Evolutionary conservation across 2,888 invertebrate species (phyloP), one percentile per base, ranked within the genome.

Genomic region (Pegoplata infirma): DNA sequence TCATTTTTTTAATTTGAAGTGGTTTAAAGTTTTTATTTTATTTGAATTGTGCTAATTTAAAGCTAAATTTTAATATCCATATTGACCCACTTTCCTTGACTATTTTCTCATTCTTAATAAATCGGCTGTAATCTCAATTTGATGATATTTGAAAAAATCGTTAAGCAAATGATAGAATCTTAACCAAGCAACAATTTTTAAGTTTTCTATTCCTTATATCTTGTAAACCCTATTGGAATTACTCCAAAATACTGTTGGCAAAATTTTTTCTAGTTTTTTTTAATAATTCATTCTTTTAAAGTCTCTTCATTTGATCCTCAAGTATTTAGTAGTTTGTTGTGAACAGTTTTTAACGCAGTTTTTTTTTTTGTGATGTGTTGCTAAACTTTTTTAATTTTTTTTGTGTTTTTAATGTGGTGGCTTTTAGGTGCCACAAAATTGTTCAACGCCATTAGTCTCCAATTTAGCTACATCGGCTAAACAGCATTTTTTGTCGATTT

Each of bases 381-480:
- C 49, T 76, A 73, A 76, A 76, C 16, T 71, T 71, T 68, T 63
- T 40, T 61, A 47, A 8, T 56, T 51, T 58, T 55, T 74, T 67
- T 49, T 55, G 32, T 58, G 23, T 61, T 40, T 46, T 55, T 66
- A 16, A 58, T 73, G 67, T 58, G 55, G 74, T 75, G 63, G 75
- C 46, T 72, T 44, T 76, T 61, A 53, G 68, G 36, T 75, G 67
- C 75, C 77, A 66, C 68, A 74, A 75, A 53, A 53, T 69, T 75
- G 25, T 73, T 80, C 69, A 73, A 51, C 58, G 61, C 66, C 28
- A 63, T 82, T 80, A 82, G 81, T 82, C 64, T 72, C 75, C 47
- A 25, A 51, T 51, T 59, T 69, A 69, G 61, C 80, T 74, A 67
- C 76, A 61, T 66, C 64, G 58, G 77, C 71, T 71, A 71, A 56